Evolutionary conservation across 2,888 invertebrate genomes (phyloP).

Genomic region (Drosophila meridiana): DNA sequence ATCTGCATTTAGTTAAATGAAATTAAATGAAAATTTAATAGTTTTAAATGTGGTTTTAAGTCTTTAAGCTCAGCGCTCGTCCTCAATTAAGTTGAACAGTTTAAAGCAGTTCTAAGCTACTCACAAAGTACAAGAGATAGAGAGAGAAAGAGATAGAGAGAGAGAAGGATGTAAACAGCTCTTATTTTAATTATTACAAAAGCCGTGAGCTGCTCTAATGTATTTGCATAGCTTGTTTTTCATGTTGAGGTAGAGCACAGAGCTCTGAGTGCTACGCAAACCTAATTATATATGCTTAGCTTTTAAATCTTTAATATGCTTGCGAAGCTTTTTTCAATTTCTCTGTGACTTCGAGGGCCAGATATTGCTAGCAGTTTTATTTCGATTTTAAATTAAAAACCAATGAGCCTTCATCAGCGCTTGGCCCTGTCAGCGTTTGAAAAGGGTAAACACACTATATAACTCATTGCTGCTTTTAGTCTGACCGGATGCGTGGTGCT

Average conservation of each 20-base stretch:
- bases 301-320: constrained; percentile 12
- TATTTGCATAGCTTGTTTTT: background rate
- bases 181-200: background rate
- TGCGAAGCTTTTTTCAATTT: background rate
- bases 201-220: background rate
- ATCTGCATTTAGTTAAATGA: background rate
- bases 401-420: constrained; percentile 63
- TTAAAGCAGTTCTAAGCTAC: background rate
- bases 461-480: constrained; percentile 21
- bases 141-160: too few relatives aligned
- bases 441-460: constrained; percentile 60
- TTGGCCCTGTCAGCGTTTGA: constrained; percentile 63
- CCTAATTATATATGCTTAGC: background rate
- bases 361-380: background rate
- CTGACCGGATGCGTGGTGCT: constrained; percentile 25
- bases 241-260: background rate
- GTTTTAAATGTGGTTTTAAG: background rate
- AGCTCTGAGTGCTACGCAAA: background rate
- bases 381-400: constrained; percentile 72
- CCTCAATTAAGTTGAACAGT: background rate
- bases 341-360: background rate
- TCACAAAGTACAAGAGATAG: background rate
- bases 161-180: background rate
- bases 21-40: background rate
- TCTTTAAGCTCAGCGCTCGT: background rate